phyloP scores from a whole-genome alignment of 2,113 vertebrate genomes.

The Hippolais icterina region DNA sequence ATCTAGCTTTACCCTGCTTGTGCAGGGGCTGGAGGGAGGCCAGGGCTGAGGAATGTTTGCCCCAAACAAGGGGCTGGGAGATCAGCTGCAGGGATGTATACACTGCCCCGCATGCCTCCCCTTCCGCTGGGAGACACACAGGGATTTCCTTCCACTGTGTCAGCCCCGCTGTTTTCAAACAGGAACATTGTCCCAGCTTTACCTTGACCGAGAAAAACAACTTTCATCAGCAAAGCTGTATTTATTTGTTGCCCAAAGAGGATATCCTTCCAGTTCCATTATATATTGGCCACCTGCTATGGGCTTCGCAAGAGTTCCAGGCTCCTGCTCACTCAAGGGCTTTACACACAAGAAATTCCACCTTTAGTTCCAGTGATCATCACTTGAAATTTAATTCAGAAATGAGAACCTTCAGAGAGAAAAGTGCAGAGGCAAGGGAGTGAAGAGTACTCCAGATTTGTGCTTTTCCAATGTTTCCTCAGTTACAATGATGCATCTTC shows the following conservation, averaged over 20 bases:
- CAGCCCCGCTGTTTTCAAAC: not conserved
- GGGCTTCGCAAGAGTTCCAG: not conserved
- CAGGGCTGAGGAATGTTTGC: not conserved
- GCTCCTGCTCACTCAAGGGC: not conserved
- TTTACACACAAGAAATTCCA: not conserved
- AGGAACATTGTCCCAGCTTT: constrained; percentile 30
- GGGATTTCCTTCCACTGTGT: constrained; percentile 67
- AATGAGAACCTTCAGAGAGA: not conserved
- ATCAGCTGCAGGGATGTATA: constrained; percentile 58
- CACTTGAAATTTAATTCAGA: not conserved
- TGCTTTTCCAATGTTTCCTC: not conserved
- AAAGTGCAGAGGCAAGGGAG: not conserved
- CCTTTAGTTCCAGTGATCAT: not conserved
- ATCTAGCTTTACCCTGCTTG: not conserved
- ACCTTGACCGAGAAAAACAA: constrained; percentile 49
- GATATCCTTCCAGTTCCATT: constrained; percentile 66
- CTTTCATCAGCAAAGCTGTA: constrained; percentile 43
- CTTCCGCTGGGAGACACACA: constrained; percentile 41
- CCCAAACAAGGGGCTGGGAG: not conserved
- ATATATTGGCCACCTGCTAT: constrained; percentile 38
- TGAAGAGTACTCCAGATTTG: fast-evolving
- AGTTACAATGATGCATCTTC: not conserved
- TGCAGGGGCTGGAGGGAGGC: constrained; percentile 7
- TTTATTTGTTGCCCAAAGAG: constrained; percentile 37
- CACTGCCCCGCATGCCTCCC: not conserved